Conservation (phyloP, 2,797 vertebrate species). For the Bradypodion ventrale region DNA sequence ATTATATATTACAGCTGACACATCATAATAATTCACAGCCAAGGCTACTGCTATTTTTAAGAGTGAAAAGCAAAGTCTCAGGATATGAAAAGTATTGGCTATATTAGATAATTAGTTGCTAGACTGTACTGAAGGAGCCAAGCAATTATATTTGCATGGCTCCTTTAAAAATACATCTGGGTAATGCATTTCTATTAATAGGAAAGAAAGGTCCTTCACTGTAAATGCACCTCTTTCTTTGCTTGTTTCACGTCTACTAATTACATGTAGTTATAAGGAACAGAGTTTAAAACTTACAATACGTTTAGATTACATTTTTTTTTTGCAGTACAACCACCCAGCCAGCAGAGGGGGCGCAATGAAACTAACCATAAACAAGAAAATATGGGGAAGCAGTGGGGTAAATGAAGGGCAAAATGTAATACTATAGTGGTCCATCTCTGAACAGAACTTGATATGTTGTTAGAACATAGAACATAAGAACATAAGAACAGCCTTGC, state of each 20-base stretch:
- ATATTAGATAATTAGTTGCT: slow-evolving; percentile 59
- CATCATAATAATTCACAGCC: slow-evolving; percentile 70
- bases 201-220: neutral
- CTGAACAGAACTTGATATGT: neutral
- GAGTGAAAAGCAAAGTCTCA: slow-evolving; percentile 49
- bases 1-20: slow-evolving; percentile 65
- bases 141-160: slow-evolving; percentile 54
- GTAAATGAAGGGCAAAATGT: neutral
- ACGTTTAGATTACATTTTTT: neutral
- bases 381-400: neutral
- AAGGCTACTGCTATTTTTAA: slow-evolving; percentile 59
- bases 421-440: neutral
- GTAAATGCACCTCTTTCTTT: neutral
- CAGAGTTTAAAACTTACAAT: neutral
- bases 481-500: too few species aligned
- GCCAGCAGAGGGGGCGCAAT: neutral
- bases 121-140: slow-evolving; percentile 51
- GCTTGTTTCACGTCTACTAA: neutral
- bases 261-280: neutral
- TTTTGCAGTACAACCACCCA: neutral
- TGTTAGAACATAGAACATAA: too few species aligned
- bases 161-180: slow-evolving; percentile 33
- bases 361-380: neutral
- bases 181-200: neutral
- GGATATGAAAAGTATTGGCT: slow-evolving; percentile 57